Evolutionary conservation across 2,888 invertebrate genomes (phyloP).

Genomic region (Asteroscopus sphinx): DNA sequence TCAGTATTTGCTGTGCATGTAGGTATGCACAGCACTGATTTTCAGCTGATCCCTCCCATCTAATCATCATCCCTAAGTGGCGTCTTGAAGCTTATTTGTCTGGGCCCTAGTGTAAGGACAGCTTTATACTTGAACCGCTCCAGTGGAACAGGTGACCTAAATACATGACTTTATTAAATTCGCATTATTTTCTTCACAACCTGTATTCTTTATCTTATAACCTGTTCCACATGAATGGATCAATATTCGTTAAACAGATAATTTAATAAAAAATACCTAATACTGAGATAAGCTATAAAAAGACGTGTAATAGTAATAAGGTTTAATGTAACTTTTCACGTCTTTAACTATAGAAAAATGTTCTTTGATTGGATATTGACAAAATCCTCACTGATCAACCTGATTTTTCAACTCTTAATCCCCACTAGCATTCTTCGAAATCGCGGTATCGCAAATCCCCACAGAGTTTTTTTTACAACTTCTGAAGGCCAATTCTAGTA

Average conservation of each 20-base stretch:
- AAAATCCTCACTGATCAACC: too few relatives aligned
- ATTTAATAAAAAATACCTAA: slow-evolving; percentile 29
- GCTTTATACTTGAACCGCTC: slow-evolving; percentile 26
- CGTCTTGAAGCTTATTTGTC: too few relatives aligned
- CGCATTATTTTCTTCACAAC: slow-evolving; percentile 6
- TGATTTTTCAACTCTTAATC: too few relatives aligned
- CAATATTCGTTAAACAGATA: slow-evolving; percentile 28
- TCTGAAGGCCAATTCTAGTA: too few relatives aligned
- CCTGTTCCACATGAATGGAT: slow-evolving; percentile 36
- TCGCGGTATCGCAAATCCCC: too few relatives aligned
- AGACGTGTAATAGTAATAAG: slow-evolving; percentile 13
- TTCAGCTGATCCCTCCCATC: too few relatives aligned
- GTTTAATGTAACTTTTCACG: slow-evolving; percentile 3
- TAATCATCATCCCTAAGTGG: too few relatives aligned
- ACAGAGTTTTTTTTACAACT: too few relatives aligned
- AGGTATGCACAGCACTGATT: too few relatives aligned
- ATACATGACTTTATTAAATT: slow-evolving; percentile 10
- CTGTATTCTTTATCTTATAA: slow-evolving; percentile 27
- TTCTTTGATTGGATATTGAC: too few relatives aligned
- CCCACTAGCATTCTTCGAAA: too few relatives aligned
- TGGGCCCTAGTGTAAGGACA: slow-evolving; percentile 43
- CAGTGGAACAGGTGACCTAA: slow-evolving; percentile 35
- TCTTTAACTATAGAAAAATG: slow-evolving; percentile 26
- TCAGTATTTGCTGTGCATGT: too few relatives aligned
- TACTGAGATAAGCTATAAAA: slow-evolving; percentile 24